Evolutionary conservation across 2,888 invertebrate genomes (phyloP), one percentile per base, ranked within the genome.

Genomic region (Augochlorella aurata): DNA sequence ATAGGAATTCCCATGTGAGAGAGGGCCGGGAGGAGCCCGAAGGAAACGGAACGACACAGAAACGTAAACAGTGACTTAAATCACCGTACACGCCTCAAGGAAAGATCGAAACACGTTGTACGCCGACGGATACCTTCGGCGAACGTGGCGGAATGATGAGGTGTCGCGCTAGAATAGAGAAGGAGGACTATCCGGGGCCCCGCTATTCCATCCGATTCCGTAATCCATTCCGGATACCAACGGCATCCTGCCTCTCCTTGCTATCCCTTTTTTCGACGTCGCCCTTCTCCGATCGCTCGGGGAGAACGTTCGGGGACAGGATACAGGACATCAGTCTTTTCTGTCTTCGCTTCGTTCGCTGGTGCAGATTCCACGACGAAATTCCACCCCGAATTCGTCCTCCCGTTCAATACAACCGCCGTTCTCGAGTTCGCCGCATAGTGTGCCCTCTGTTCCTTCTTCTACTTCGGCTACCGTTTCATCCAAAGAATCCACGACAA

Each of bases 201-300:
- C 74, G 83, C 86, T 82, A 90, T 91, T 89, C 90, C 85, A 91
- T 91, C 88, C 89, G 91, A 91, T 90, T 91, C 89, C 88, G 91
- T 91, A 91, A 91, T 91, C 90, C 90, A 91, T 90, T 91, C 88
- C 85, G 85, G 87, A 90, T 91, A 91, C 87, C 88, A 73, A 89
- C 81, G 65, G 76, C 80, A 77, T 75, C 83, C 81, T 73, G 54
- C 66, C 66, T 65, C 65, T 66, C n/a, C 45, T 45, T 66, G n/a
- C 44, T 65, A 21, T 38, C 70, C 65, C 69, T 65, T 63, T 29
- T 75, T 49, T 58, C 77, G 52, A 44, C 71, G 38, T 29, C 76
- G 24, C 63, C 69, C 70, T 38, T 68, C 21, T 58, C 12, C 74
- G 49, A 67, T 78, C 70, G 74, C 54, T 49, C 76, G 50, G 67